These are phyloP conservation scores for zebrafish (Danio rerio) DNA, from an alignment of 2,113 vertebrate genomes.

Conservation along the genomic window GRCz12tu NC_133198.1:22172501-22173000, in stretches of 20 bases:
- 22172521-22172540: constrained; percentile 34
- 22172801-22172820: neutral
- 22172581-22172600: constrained; percentile 7
- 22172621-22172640: constrained; percentile 16
- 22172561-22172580: neutral
- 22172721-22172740: neutral
- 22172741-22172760: neutral
- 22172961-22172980: constrained; percentile 12
- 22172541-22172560: constrained; percentile 16
- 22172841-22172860: neutral
- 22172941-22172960: constrained; percentile 40
- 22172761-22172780: constrained; percentile 9
- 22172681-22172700: constrained; percentile 11
- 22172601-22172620: neutral
- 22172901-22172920: constrained; percentile 2
- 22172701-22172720: neutral
- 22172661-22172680: constrained; percentile 17
- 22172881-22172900: neutral
- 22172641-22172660: constrained; percentile 1
- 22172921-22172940: constrained; percentile 28
- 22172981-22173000: constrained; percentile 26
- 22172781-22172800: constrained; percentile 4
- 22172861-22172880: constrained; percentile 22
- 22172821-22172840: constrained; percentile 10
- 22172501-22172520: constrained; percentile 47